Percentiles rank a stretch among this genome's conserved stretches.
These are phyloP conservation scores for Neodon shergylaensis DNA, from an alignment of 2,113 vertebrate species.

Conservation along the genomic window DNA sequence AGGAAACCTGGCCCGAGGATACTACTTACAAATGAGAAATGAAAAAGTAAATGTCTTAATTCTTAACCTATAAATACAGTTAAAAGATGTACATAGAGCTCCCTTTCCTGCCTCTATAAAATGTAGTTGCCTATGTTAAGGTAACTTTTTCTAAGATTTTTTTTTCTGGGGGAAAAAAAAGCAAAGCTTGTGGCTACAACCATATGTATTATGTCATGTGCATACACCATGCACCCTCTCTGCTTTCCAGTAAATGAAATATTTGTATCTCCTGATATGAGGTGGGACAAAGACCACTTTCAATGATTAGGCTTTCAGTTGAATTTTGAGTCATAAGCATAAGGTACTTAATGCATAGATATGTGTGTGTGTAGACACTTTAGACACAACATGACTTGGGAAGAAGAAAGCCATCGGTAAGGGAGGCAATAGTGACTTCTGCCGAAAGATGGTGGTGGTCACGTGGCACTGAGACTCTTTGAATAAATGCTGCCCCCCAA, in stretches of 20 bases:
- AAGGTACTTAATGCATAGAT: no score
- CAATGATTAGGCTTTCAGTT: not conserved
- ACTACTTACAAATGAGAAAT: not conserved
- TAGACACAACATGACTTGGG: not conserved
- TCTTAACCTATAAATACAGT: not conserved
- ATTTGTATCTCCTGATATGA: not conserved
- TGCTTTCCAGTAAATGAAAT: not conserved
- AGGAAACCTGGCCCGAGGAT: not conserved
- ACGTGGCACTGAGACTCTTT: not conserved
- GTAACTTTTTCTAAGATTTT: not conserved
- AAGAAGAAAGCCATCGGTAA: not conserved
- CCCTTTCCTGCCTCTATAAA: not conserved
- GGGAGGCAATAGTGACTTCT: not conserved
- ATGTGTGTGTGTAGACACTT: not conserved
- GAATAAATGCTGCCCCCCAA: not conserved
- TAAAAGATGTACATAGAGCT: not conserved
- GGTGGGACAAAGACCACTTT: not conserved
- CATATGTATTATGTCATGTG: not conserved
- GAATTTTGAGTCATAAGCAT: not conserved
- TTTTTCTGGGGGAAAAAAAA: not conserved
- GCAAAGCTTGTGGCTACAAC: not conserved
- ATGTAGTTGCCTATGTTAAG: not conserved
- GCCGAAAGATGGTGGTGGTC: not conserved
- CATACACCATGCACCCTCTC: not conserved
- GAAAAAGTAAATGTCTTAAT: slow-evolving; percentile 36